A percentile compares a stretch with the other conserved stretches of the same genome.
These are phyloP conservation scores for Bettongia penicillata DNA, from an alignment of 2,113 vertebrate species.

Conservation along the genomic window DNA sequence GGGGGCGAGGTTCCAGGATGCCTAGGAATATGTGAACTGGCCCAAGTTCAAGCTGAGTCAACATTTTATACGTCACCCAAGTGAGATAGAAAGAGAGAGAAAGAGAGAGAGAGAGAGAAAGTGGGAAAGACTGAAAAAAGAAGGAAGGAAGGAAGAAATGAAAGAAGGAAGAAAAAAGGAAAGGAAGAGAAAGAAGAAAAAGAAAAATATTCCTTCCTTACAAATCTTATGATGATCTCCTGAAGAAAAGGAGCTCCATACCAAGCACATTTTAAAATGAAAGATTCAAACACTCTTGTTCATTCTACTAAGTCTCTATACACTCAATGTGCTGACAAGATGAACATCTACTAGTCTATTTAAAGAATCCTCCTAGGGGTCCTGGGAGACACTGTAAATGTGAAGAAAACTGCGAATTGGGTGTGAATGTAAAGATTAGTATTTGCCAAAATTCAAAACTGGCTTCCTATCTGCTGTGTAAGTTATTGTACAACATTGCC, in stretches of 20 bases:
- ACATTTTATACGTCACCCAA: not conserved
- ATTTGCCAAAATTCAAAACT: not conserved
- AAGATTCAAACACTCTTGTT: not conserved
- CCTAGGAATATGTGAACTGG: not conserved
- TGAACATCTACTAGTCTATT: not conserved
- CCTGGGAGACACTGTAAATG: not conserved
- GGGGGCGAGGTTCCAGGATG: not conserved
- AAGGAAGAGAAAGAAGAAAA: not conserved
- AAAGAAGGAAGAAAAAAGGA: not conserved
- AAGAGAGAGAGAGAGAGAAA: too few species aligned
- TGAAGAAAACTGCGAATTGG: not conserved
- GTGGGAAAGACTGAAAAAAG: too few species aligned
- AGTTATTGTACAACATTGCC: not conserved
- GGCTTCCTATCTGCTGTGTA: not conserved
- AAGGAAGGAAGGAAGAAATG: too few species aligned
- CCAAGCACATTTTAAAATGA: constrained; percentile 19
- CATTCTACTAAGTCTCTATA: not conserved
- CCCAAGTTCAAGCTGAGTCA: not conserved
- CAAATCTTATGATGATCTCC: not conserved
- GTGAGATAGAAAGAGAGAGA: too few species aligned
- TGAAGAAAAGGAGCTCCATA: not conserved
- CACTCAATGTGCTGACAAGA: not conserved
- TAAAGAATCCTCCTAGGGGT: not conserved
- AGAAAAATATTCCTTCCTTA: not conserved
- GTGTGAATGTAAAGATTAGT: not conserved